These are phyloP conservation scores for Cephalopterus ornatus DNA, from an alignment of 2,113 vertebrate species.

Conservation along the genomic window DNA sequence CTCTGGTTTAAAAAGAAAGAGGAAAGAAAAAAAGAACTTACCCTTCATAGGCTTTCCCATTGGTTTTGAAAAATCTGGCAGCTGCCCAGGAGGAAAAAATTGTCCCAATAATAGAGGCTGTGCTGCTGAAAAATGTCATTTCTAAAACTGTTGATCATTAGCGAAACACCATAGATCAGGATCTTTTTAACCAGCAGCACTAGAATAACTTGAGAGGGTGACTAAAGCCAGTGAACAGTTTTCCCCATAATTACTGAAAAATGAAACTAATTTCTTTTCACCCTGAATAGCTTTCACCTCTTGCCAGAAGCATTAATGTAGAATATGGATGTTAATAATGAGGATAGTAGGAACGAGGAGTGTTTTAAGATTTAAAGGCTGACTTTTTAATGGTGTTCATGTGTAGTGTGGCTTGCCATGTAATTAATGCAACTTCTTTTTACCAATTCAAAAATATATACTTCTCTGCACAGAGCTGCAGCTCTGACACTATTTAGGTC, in stretches of 20 bases:
- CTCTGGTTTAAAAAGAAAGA: background rate
- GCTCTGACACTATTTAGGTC: background rate
- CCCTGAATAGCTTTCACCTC: slow-evolving; percentile 53
- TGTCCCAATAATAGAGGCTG: background rate
- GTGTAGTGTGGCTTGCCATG: background rate
- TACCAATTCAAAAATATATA: background rate
- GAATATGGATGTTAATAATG: slow-evolving; percentile 56
- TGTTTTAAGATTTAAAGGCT: slow-evolving; percentile 50
- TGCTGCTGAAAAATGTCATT: slow-evolving; percentile 22
- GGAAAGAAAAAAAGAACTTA: background rate
- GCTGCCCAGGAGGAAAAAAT: background rate
- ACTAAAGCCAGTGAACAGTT: slow-evolving; percentile 43
- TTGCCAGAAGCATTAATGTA: slow-evolving; percentile 51
- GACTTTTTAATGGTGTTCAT: slow-evolving; percentile 22
- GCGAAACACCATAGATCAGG: slow-evolving; percentile 25
- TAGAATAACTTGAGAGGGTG: slow-evolving; percentile 40
- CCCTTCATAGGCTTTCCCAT: background rate
- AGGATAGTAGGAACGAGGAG: slow-evolving; percentile 8
- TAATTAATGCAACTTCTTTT: background rate
- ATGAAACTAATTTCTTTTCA: slow-evolving; percentile 61
- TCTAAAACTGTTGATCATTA: slow-evolving; percentile 64
- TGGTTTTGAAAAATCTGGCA: slow-evolving; percentile 1
- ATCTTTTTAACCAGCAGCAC: slow-evolving; percentile 58
- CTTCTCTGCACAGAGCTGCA: background rate
- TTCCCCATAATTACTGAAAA: slow-evolving; percentile 61